Base-by-base conservation (phyloP, 2,888 invertebrate species). In the Nowickia ferox region DNA sequence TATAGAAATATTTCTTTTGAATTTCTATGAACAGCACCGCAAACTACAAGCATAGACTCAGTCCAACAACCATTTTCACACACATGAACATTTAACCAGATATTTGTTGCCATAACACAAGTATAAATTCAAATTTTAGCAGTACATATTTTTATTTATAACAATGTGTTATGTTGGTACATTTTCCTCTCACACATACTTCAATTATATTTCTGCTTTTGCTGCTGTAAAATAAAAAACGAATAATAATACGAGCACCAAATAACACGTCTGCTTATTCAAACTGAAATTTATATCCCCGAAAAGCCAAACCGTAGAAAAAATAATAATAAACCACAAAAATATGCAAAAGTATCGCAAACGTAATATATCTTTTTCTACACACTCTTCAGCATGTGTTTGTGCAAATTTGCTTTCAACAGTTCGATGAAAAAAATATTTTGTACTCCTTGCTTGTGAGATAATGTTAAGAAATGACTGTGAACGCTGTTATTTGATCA, bases 401-500 rank as follows among this genome's bases (percentile, higher is more conserved):
- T 74, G n/a, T 51, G 38, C 17, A 57, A 55, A 15, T 1, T 40
- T 68, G n/a, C 17, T 17, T 48, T 59, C 17, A 55, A 51, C 42
- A 44, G 63, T 63, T 30, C 44, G 44, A 69, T 44, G 61, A 78
- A 30, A 78, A 30, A 53, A 61, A 69, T 51, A 77, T 48, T 40
- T 53, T 44, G 19, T 59, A 68, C 22, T 44, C 51, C 69, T 78
- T 53, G 59, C 11, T 65, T 74, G 68, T 69, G 48, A 68, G 69
- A 78, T 65, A 75, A 74, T 78, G 65, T 75, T 17, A 48, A 71
- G 46, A 75, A 77, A 78, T 30, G 42, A 46, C 51, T 71, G 65
- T 71, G 71, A 63, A 78, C 79, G 75, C 55, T 85, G 71, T 85
- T 82, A 66, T 85, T 82, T 85, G 82, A 85, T 85, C 85, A 82